A percentile compares a stretch with the other conserved stretches of the same genome.
phyloP scores from a whole-genome alignment of 2,797 vertebrate species.

The Tapera naevia region DNA sequence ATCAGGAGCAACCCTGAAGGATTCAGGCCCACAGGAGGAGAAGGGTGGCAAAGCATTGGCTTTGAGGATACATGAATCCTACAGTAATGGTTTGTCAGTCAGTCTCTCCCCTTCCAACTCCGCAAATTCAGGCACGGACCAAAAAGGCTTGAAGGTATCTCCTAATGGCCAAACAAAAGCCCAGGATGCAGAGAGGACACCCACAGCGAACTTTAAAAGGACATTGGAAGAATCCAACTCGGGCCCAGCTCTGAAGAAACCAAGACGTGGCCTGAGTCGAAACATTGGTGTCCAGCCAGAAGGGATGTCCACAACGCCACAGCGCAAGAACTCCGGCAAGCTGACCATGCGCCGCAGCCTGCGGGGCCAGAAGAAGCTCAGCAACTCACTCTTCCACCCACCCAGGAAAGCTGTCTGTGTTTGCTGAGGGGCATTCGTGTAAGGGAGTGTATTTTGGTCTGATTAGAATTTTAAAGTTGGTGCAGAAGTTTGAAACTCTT shows the following conservation, averaged over 20 bases:
- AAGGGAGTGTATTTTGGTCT: neutral
- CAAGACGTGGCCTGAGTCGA: slow-evolving; percentile 62
- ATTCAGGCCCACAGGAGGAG: slow-evolving; percentile 67
- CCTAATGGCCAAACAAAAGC: slow-evolving; percentile 68
- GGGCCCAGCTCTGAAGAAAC: slow-evolving; percentile 78
- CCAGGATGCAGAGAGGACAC: slow-evolving; percentile 75
- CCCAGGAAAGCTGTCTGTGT: slow-evolving; percentile 91
- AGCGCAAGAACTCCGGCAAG: slow-evolving; percentile 75
- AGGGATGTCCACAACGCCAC: slow-evolving; percentile 61
- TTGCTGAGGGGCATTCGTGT: slow-evolving; percentile 75
- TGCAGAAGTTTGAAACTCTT: slow-evolving; percentile 46
- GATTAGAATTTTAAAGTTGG: slow-evolving; percentile 38
- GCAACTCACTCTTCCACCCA: slow-evolving; percentile 84
- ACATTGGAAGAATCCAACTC: slow-evolving; percentile 82
- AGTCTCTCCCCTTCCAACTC: slow-evolving; percentile 73
- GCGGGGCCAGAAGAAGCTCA: slow-evolving; percentile 87
- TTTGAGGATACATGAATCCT: slow-evolving; percentile 71
- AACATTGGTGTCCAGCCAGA: slow-evolving; percentile 33
- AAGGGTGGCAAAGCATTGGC: slow-evolving; percentile 68
- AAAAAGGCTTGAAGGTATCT: slow-evolving; percentile 69
- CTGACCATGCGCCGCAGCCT: slow-evolving; percentile 81
- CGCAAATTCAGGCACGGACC: slow-evolving; percentile 66
- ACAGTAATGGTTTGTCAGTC: slow-evolving; percentile 59
- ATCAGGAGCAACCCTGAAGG: slow-evolving; percentile 40
- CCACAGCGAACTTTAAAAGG: slow-evolving; percentile 81